phyloP scores from a whole-genome alignment of 2,113 vertebrate species.

The Phocoena phocoena region DNA sequence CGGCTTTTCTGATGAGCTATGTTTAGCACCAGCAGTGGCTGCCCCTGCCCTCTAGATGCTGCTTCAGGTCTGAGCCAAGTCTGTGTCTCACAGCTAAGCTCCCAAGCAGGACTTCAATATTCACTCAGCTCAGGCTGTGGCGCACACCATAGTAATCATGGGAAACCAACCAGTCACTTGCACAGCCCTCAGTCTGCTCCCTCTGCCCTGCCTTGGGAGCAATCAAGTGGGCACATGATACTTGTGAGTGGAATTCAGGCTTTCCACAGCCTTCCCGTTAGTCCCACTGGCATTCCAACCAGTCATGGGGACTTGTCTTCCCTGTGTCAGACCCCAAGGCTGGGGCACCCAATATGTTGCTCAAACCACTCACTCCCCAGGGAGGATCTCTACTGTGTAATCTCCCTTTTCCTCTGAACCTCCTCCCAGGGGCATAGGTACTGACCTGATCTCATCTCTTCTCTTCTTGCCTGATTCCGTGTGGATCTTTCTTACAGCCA shows the following conservation, averaged over 20 bases:
- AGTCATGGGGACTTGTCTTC: not conserved
- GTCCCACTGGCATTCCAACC: not conserved
- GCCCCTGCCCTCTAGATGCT: not conserved
- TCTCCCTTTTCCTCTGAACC: not conserved
- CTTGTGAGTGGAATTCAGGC: not conserved
- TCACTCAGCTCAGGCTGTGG: not conserved
- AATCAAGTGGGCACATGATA: not conserved
- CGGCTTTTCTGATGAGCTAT: not conserved
- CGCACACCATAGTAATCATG: too few species aligned
- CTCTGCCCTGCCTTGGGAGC: not conserved
- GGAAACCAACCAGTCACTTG: not conserved
- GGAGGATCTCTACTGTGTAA: not conserved
- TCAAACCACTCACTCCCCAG: not conserved
- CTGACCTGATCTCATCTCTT: not conserved
- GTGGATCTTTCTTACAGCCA: not conserved
- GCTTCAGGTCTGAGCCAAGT: not conserved
- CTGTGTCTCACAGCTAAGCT: not conserved
- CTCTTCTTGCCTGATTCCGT: not conserved
- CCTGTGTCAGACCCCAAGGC: not conserved
- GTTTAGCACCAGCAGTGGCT: not conserved
- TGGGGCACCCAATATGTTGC: not conserved
- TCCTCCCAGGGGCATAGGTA: not conserved
- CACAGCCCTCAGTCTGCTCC: not conserved
- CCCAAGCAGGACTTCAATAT: not conserved
- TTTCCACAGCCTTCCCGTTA: not conserved